A percentile compares a stretch with the other conserved stretches of the same genome.
These are phyloP conservation scores for Pseudoips prasinana DNA, from an alignment of 2,888 invertebrate genomes.

Conservation along the genomic window DNA sequence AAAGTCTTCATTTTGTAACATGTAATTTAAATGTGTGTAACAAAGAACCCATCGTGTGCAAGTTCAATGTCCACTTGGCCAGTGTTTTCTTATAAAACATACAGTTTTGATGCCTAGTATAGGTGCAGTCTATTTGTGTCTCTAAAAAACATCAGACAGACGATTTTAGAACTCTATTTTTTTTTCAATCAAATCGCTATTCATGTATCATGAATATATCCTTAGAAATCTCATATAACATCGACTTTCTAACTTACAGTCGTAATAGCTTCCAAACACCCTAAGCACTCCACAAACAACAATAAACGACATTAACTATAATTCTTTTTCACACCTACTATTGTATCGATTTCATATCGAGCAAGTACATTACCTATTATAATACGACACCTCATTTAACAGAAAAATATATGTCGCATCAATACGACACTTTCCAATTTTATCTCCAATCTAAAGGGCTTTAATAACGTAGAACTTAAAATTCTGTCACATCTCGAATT, in stretches of 20 bases:
- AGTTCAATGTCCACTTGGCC: too few relatives aligned
- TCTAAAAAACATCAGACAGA: too few relatives aligned
- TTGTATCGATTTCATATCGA: constrained; percentile 47
- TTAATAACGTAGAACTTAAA: constrained; percentile 33
- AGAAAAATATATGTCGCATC: constrained; percentile 51
- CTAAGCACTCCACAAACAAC: constrained; percentile 7
- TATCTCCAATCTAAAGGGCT: constrained; percentile 40
- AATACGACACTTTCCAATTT: constrained; percentile 42
- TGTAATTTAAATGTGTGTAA: too few relatives aligned
- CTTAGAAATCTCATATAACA: too few relatives aligned
- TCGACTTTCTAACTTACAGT: constrained; percentile 8
- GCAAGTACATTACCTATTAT: constrained; percentile 45
- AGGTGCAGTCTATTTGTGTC: too few relatives aligned
- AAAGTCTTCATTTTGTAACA: too few relatives aligned
- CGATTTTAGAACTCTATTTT: too few relatives aligned
- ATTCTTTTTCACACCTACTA: constrained; percentile 43
- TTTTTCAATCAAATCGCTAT: too few relatives aligned
- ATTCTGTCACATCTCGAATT: constrained; percentile 59
- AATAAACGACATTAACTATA: constrained; percentile 23
- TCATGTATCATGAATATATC: too few relatives aligned
- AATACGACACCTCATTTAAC: constrained; percentile 51
- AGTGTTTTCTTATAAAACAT: too few relatives aligned
- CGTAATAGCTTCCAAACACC: constrained; percentile 3
- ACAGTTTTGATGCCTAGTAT: too few relatives aligned
- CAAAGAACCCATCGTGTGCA: too few relatives aligned